Conservation (phyloP, 2,113 vertebrate genomes). For the Percina caprodes region DNA sequence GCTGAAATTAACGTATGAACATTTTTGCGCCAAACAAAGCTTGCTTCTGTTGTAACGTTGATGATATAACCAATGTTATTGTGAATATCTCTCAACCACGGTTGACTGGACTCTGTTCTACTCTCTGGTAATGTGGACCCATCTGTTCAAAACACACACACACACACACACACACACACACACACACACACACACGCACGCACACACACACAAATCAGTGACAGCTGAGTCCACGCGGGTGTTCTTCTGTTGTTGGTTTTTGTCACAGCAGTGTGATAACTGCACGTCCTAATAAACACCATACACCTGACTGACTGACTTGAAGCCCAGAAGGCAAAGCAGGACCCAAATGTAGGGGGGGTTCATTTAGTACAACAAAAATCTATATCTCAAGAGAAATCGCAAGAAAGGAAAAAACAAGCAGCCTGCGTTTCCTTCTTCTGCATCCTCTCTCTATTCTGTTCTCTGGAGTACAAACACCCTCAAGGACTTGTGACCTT, state of each 20-base stretch:
- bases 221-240: conserved; percentile 70
- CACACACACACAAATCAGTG: not conserved
- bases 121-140: conserved; percentile 64
- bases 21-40: not conserved
- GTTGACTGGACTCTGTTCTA: conserved; percentile 40
- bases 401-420: conserved; percentile 58
- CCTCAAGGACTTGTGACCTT: conserved; percentile 55
- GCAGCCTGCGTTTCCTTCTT: conserved; percentile 58
- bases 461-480: conserved; percentile 57
- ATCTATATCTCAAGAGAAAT: conserved; percentile 6
- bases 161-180: no score
- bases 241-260: conserved; percentile 33
- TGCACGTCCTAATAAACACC: conserved; percentile 49
- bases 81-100: conserved; percentile 45
- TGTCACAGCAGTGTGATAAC: conserved; percentile 48
- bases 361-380: not conserved
- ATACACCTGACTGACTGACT: conserved; percentile 45
- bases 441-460: conserved; percentile 64
- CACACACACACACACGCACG: no score
- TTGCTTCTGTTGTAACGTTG: not conserved
- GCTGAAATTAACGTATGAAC: not conserved
- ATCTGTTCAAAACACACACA: conserved; percentile 67
- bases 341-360: conserved; percentile 6
- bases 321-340: conserved; percentile 1
- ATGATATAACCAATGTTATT: conserved; percentile 53